Conservation (phyloP, 2,797 vertebrate genomes). For the Rousettus madagascariensis region DNA sequence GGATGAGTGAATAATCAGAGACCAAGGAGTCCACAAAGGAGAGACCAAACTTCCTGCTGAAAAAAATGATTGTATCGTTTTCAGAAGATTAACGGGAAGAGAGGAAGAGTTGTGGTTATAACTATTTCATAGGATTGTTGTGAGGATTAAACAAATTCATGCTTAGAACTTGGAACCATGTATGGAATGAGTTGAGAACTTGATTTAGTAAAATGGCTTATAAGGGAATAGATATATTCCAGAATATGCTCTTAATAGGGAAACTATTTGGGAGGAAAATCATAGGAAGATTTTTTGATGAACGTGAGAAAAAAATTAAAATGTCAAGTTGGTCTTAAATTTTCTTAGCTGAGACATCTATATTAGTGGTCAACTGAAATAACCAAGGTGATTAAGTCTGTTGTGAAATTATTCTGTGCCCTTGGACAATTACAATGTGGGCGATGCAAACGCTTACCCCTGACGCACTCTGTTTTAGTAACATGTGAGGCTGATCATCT, state of each 20-base stretch:
- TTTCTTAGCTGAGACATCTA: background rate
- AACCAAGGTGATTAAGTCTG: background rate
- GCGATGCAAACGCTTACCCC: background rate
- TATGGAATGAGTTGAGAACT: background rate
- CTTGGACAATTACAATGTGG: background rate
- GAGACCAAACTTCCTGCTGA: background rate
- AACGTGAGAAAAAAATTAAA: background rate
- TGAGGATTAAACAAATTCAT: background rate
- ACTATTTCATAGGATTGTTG: background rate
- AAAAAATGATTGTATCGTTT: background rate
- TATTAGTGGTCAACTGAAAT: background rate
- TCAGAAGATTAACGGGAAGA: background rate
- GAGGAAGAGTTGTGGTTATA: background rate
- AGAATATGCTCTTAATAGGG: background rate
- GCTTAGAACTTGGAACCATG: background rate
- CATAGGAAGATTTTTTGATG: background rate
- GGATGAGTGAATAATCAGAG: background rate
- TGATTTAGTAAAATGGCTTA: background rate
- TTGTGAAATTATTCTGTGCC: background rate
- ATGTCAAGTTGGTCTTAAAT: background rate
- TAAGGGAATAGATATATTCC: background rate
- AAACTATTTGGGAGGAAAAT: slow-evolving; percentile 1
- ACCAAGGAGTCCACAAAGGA: background rate
- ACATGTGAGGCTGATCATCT: background rate
- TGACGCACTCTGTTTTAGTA: background rate